Base-by-base conservation (phyloP, 1,140 invertebrate species). In the Drosophila pallidifrons region DNA sequence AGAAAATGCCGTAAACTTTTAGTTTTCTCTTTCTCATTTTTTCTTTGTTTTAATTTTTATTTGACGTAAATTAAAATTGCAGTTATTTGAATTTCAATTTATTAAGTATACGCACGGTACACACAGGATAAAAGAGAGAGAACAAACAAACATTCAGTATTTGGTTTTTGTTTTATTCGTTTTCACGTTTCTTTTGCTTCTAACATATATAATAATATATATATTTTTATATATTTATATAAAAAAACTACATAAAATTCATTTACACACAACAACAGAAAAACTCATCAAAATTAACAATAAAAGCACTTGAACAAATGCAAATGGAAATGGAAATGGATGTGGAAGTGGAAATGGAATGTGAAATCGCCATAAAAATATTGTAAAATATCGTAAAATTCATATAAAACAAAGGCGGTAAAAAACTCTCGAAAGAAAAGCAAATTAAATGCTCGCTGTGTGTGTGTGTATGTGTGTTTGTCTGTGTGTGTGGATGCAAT, bases 101-200 rank as follows among this genome's bases (percentile, higher is more conserved):
- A 83, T 81, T 73, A 68, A 72, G 38, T 75, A 66, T 70, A 58
- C 77, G 70, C 69, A 49, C 43, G 64, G 72, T 73, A 43, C 49
- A 51, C 60, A 47, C 8, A 32, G 4, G 54, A 2, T 2, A 25
- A 25, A 25, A 10, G 35, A 38, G 35, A 41, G 16, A 54, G 51
- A 68, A 73, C 65, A 82, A 83, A 81, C 63, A 81, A 83, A 75
- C 66, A 83, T 75, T 71, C 69, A 89, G 89, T 90, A 76, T 87
- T 83, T 72, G 57, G 67, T 75, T 72, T 47, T 47, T 47, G 32
- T 55, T 46, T 47, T 64, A 54, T 64, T 46, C 51, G 38, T 16
- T 20, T 68, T 70, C 63, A 61, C 49, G 6, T 65, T 43, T 30
- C 4, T 51, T 25, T 52, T 49, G 32, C 30, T 41, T 69, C 47